phyloP scores from a whole-genome alignment of 2,113 vertebrate genomes.

The Urocolius indicus region DNA sequence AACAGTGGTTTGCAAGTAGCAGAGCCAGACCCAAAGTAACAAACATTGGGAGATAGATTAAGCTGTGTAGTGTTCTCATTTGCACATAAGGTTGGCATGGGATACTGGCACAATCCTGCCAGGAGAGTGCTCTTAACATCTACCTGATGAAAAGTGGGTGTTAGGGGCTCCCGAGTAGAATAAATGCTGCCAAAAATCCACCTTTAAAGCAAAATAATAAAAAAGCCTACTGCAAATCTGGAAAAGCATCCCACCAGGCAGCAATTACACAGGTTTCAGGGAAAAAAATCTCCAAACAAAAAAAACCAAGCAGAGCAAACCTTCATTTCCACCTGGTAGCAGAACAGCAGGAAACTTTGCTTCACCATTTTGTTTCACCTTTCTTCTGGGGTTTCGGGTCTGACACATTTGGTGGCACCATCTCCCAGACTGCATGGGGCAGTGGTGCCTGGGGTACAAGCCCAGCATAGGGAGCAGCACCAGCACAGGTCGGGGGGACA shows the following conservation, averaged over 20 bases:
- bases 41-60: not conserved
- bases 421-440: not conserved
- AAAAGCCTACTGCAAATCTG: not conserved
- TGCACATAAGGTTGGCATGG: not conserved
- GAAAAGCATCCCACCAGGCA: not conserved
- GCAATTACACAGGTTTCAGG: not conserved
- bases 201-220: not conserved
- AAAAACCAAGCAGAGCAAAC: not conserved
- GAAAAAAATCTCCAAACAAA: not conserved
- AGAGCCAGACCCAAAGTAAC: not conserved
- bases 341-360: not conserved
- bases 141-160: not conserved
- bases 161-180: not conserved
- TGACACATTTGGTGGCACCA: not conserved
- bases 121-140: not conserved
- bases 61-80: accelerated
- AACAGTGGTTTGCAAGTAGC: not conserved
- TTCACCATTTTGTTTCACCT: not conserved
- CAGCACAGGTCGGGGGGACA: not conserved
- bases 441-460: not conserved
- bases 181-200: not conserved
- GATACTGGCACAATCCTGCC: not conserved
- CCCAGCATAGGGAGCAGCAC: accelerated
- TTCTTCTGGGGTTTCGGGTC: not conserved
- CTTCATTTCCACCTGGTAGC: not conserved